These are phyloP conservation scores for Henricia sp. DNA, from an alignment of 53 echinoderm and acorn worm genomes.

Conservation along the genomic window DNA sequence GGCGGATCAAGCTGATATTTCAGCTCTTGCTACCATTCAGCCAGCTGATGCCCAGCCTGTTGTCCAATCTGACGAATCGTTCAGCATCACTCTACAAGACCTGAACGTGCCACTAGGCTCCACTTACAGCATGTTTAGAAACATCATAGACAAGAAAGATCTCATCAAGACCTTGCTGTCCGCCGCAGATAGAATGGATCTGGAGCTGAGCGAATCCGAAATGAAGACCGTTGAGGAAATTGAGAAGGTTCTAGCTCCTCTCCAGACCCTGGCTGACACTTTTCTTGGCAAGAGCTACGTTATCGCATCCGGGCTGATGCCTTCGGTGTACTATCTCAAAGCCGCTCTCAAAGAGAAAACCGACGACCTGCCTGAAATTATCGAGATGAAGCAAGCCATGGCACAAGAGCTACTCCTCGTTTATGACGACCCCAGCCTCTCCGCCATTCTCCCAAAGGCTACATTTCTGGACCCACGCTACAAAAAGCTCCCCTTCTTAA, in stretches of 20 bases:
- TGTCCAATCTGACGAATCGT: conserved; percentile 2
- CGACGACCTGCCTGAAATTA: conserved; percentile 44
- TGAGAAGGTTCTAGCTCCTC: conserved; percentile 49
- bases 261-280: conserved; percentile 39
- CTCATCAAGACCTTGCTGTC: conserved; percentile 24
- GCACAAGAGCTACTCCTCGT: conserved; percentile 17
- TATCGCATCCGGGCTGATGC: conserved; percentile 36
- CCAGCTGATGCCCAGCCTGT: neutral
- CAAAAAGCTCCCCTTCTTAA: conserved; percentile 52
- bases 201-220: conserved; percentile 42
- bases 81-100: conserved; percentile 39
- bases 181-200: conserved; percentile 36
- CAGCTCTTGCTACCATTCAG: conserved; percentile 16
- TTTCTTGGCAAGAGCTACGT: conserved; percentile 46
- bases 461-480: conserved; percentile 52
- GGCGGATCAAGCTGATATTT: conserved; percentile 36
- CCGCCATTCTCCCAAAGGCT: conserved; percentile 36
- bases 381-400: conserved; percentile 55
- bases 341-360: conserved; percentile 38
- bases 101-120: conserved; percentile 35
- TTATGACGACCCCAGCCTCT: conserved; percentile 41
- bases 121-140: conserved; percentile 35
- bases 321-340: conserved; percentile 45
- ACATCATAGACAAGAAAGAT: conserved; percentile 39
- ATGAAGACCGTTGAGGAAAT: conserved; percentile 30